A percentile compares a stretch with the other conserved stretches of the same genome.
These are phyloP conservation scores for Alloplasta piceator DNA, from an alignment of 2,888 invertebrate species.

Conservation along the genomic window DNA sequence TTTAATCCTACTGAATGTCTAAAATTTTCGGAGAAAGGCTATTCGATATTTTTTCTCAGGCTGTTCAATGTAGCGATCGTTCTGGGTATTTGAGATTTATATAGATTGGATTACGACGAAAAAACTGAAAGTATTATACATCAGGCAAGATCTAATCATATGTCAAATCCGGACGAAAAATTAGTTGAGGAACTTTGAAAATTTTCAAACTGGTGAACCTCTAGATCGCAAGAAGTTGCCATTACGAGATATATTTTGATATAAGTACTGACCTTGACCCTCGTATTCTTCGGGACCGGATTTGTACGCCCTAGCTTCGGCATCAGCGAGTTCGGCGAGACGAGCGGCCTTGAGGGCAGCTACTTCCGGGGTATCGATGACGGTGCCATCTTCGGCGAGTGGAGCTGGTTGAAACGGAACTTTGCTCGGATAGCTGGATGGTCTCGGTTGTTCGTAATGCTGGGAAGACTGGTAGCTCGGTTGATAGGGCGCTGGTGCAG, in stretches of 20 bases:
- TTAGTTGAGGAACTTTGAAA: no score
- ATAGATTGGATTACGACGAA: not conserved
- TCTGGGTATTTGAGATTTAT: not conserved
- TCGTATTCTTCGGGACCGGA: slow-evolving; percentile 73
- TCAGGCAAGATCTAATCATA: no score
- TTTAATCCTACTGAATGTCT: no score
- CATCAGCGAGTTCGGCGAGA: slow-evolving; percentile 80
- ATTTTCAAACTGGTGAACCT: no score
- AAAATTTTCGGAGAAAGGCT: not conserved
- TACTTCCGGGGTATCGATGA: slow-evolving; percentile 82
- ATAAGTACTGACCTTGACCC: slow-evolving; percentile 71
- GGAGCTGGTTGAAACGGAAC: slow-evolving; percentile 80
- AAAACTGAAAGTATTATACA: slow-evolving; percentile 5
- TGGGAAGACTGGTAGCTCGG: slow-evolving; percentile 58
- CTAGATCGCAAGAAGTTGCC: no score
- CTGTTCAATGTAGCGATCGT: not conserved
- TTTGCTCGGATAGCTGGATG: slow-evolving; percentile 69
- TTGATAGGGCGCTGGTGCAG: slow-evolving; percentile 62
- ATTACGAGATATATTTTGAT: not conserved
- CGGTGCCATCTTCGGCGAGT: slow-evolving; percentile 81
- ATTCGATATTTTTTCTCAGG: not conserved
- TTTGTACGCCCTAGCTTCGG: slow-evolving; percentile 81
- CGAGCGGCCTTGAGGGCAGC: slow-evolving; percentile 81
- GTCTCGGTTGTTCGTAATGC: slow-evolving; percentile 66
- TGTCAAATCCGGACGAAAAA: no score